phyloP scores from a whole-genome alignment of 2,888 invertebrate genomes.

The Ashinkailepas kermadecensis region DNA sequence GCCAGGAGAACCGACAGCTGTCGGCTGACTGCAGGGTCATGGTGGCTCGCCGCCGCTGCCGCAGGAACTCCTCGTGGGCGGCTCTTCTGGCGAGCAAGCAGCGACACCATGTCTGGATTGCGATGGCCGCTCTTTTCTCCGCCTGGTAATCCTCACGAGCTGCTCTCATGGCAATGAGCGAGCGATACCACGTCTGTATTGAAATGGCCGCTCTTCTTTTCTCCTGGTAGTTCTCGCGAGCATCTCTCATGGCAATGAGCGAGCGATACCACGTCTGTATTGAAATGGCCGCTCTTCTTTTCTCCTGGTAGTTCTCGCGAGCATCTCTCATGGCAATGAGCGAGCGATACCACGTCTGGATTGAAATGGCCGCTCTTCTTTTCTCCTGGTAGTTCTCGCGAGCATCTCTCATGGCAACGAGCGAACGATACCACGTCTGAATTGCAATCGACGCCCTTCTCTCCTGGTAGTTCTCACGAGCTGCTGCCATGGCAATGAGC shows the following conservation, averaged over 20 bases:
- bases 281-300: neutral
- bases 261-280: slow-evolving; percentile 21
- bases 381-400: neutral
- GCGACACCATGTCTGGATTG: no score
- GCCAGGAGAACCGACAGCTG: neutral
- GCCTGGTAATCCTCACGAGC: neutral
- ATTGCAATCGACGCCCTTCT: slow-evolving; percentile 20
- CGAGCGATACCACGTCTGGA: slow-evolving; percentile 22
- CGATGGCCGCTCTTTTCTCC: no score
- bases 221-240: neutral
- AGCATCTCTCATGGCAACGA: neutral
- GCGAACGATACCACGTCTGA: slow-evolving; percentile 24
- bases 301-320: neutral
- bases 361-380: neutral
- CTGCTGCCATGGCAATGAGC: neutral
- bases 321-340: neutral
- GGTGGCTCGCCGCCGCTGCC: neutral
- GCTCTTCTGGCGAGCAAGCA: no score
- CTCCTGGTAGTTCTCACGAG: slow-evolving; percentile 10
- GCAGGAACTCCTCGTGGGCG: neutral
- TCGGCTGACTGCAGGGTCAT: neutral
- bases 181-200: neutral
- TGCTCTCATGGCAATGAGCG: neutral
- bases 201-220: neutral
- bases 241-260: neutral